Percentiles rank a stretch among this genome's conserved stretches.
Conservation (phyloP, 2,888 invertebrate genomes). For the Agrypnus murinus region DNA sequence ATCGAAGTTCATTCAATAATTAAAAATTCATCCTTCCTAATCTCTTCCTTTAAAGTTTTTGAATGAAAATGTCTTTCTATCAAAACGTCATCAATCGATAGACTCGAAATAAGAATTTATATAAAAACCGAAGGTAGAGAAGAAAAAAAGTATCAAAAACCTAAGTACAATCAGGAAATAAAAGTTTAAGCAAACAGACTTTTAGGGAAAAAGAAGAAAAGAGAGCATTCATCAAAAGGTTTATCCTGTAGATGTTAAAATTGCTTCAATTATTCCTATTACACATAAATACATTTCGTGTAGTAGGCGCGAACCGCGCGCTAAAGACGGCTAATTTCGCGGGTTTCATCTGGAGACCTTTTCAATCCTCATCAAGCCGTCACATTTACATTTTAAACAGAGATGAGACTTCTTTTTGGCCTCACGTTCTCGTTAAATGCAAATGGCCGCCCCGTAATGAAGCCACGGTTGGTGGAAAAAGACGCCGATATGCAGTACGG, state of each 20-base stretch:
- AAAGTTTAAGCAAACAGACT: too few relatives aligned
- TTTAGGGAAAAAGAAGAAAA: too few relatives aligned
- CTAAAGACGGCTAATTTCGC: constrained; percentile 62
- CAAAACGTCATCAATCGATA: too few relatives aligned
- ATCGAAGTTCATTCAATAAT: too few relatives aligned
- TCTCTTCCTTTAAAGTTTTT: too few relatives aligned
- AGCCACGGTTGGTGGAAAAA: constrained; percentile 59
- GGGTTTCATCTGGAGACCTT: constrained; percentile 65
- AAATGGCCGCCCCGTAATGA: constrained; percentile 67
- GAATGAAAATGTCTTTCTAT: too few relatives aligned
- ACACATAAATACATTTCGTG: constrained; percentile 43
- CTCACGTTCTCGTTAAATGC: constrained; percentile 67
- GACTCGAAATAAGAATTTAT: too few relatives aligned
- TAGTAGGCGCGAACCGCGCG: constrained; percentile 36
- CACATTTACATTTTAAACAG: constrained; percentile 67
- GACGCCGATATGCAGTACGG: constrained; percentile 49
- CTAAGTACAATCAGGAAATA: too few relatives aligned
- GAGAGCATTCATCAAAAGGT: constrained; percentile 8
- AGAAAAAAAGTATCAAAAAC: too few relatives aligned
- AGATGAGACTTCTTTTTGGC: constrained; percentile 64
- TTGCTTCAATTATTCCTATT: constrained; percentile 44
- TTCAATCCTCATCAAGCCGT: constrained; percentile 64
- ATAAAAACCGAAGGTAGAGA: too few relatives aligned
- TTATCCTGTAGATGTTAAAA: constrained; percentile 16
- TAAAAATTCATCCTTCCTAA: too few relatives aligned